These are phyloP conservation scores for Yoshiicerus persimilis DNA, from an alignment of 1,140 invertebrate species.

Conservation along the genomic window DNA sequence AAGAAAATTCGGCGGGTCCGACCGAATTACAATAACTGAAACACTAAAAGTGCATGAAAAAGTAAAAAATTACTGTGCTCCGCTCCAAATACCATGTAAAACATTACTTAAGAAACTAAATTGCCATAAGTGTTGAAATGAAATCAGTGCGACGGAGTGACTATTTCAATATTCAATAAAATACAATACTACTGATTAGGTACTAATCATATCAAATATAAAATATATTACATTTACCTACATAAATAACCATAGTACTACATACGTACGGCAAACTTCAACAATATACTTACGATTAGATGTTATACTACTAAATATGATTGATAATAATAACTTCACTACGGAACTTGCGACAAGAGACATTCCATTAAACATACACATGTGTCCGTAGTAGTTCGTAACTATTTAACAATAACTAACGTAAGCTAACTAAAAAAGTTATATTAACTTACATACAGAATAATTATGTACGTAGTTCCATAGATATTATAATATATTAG, in stretches of 20 bases:
- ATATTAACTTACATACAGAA: background rate
- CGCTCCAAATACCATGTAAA: background rate
- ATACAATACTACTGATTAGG: background rate
- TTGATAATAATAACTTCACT: background rate
- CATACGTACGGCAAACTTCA: background rate
- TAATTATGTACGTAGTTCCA: background rate
- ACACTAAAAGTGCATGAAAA: background rate
- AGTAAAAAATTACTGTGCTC: background rate
- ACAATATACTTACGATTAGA: background rate
- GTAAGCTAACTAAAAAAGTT: background rate
- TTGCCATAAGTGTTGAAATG: slow-evolving; percentile 14
- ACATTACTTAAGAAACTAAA: background rate
- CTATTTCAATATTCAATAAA: background rate
- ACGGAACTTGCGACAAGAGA: background rate
- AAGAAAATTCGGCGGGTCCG: background rate
- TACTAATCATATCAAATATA: background rate
- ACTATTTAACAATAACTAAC: background rate
- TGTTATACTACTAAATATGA: background rate
- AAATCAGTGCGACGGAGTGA: slow-evolving; percentile 21
- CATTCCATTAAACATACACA: background rate
- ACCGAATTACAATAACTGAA: background rate
- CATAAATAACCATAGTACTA: background rate
- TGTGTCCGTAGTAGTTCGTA: background rate
- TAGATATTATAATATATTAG: background rate
- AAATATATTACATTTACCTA: background rate